Percentiles rank a stretch among this genome's conserved stretches.
These are phyloP conservation scores for Oreochromis tanganicae DNA, from an alignment of 2,113 vertebrate genomes.

Conservation along the genomic window DNA sequence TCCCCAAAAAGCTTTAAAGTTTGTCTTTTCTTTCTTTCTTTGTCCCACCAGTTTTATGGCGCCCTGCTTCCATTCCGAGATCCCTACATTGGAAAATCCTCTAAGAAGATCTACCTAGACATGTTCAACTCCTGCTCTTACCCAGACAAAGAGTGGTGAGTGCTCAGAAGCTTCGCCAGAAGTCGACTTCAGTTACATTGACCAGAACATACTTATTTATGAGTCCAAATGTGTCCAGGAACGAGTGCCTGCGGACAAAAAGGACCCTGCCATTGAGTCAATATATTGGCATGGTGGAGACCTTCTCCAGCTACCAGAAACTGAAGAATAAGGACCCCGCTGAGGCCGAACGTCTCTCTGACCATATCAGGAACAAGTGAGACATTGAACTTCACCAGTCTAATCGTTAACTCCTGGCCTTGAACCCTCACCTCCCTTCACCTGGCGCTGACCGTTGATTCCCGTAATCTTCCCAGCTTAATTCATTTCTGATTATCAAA, in stretches of 20 bases:
- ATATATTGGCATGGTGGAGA: constrained; percentile 70
- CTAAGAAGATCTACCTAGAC: constrained; percentile 34
- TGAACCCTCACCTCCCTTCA: neutral
- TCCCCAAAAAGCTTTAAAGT: neutral
- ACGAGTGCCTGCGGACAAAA: neutral
- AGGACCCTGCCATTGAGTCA: constrained; percentile 21
- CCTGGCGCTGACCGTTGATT: neutral
- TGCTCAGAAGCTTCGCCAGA: neutral
- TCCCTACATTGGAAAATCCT: constrained; percentile 9
- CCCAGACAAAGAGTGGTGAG: constrained; percentile 78
- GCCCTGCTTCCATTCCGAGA: constrained; percentile 33
- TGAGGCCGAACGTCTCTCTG: constrained; percentile 63
- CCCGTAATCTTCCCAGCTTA: neutral
- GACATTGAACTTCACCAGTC: neutral
- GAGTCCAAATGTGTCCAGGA: constrained; percentile 19
- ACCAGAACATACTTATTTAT: neutral
- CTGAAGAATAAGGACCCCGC: constrained; percentile 49
- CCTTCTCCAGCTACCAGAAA: constrained; percentile 62
- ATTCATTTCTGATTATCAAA: constrained; percentile 21
- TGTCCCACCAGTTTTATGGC: constrained; percentile 32
- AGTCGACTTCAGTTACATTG: neutral
- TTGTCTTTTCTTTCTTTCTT: neutral
- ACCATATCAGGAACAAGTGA: constrained; percentile 67
- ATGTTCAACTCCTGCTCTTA: constrained; percentile 70
- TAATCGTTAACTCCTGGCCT: neutral